phyloP scores from a whole-genome alignment of 1,140 invertebrate species.

The Drosophila littoralis region DNA sequence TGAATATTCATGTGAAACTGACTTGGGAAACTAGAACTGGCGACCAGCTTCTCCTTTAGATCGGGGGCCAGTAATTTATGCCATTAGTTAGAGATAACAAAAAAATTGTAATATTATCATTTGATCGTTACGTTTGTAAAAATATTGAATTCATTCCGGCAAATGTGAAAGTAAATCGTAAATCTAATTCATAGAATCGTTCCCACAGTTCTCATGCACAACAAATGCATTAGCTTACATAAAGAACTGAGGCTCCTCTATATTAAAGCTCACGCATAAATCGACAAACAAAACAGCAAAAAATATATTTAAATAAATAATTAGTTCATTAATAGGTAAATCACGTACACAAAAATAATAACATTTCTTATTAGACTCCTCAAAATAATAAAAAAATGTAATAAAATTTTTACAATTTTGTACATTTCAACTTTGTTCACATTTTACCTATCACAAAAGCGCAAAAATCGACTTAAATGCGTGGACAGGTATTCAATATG shows the following conservation, averaged over 20 bases:
- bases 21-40: slow-evolving; percentile 47
- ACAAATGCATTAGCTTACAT: no score
- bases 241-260: no score
- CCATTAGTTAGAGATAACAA: slow-evolving; percentile 58
- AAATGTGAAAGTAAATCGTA: neutral
- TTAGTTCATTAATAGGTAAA: no score
- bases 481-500: slow-evolving; percentile 7
- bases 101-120: slow-evolving; percentile 23
- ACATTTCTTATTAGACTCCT: no score
- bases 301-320: no score
- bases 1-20: slow-evolving; percentile 64
- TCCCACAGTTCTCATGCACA: neutral
- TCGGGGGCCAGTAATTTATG: slow-evolving; percentile 49
- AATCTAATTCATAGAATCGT: neutral
- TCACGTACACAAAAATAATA: no score
- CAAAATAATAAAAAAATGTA: neutral
- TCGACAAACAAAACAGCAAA: no score
- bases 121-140: slow-evolving; percentile 38
- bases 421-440: no score
- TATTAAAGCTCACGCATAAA: no score
- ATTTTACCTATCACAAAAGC: neutral
- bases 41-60: slow-evolving; percentile 54
- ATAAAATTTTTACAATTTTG: neutral
- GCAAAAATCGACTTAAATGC: neutral
- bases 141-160: neutral